These are phyloP conservation scores for Caradrina clavipalpis DNA, from an alignment of 2,888 invertebrate genomes.

Conservation along the genomic window DNA sequence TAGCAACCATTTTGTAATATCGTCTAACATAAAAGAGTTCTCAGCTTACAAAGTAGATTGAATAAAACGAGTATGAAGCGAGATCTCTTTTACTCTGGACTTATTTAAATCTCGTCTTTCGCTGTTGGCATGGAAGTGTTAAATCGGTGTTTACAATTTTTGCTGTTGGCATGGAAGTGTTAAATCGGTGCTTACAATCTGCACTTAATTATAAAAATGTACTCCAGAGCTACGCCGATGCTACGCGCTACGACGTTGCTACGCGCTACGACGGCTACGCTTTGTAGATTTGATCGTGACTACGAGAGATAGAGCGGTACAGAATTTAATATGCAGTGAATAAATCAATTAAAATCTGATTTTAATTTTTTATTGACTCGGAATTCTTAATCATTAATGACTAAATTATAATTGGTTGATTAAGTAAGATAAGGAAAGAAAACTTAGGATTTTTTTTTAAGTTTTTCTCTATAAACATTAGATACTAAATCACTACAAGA, in stretches of 20 bases:
- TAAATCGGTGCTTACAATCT: conserved; percentile 7
- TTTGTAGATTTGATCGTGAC: background rate
- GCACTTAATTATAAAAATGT: conserved; percentile 16
- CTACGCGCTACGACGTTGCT: background rate
- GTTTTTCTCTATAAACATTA: too few species aligned
- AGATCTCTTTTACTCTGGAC: background rate
- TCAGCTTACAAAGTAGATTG: conserved; percentile 19
- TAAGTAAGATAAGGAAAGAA: too few species aligned
- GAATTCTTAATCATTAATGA: too few species aligned
- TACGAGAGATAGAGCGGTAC: too few species aligned
- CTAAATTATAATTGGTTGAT: too few species aligned
- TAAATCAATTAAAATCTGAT: too few species aligned
- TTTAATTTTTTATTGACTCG: too few species aligned
- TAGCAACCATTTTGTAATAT: conserved; percentile 6
- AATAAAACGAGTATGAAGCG: conserved; percentile 17
- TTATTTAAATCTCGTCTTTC: conserved; percentile 6
- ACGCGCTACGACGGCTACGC: conserved; percentile 20
- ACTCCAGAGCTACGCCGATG: background rate
- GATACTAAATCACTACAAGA: too few species aligned
- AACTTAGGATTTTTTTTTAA: too few species aligned
- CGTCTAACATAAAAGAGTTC: conserved; percentile 11
- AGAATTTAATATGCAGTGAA: too few species aligned
- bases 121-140: background rate
- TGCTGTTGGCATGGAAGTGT: background rate
- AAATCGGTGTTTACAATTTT: background rate